Conservation (phyloP, 2,113 vertebrate genomes). For the Tychaedon coryphoeus region DNA sequence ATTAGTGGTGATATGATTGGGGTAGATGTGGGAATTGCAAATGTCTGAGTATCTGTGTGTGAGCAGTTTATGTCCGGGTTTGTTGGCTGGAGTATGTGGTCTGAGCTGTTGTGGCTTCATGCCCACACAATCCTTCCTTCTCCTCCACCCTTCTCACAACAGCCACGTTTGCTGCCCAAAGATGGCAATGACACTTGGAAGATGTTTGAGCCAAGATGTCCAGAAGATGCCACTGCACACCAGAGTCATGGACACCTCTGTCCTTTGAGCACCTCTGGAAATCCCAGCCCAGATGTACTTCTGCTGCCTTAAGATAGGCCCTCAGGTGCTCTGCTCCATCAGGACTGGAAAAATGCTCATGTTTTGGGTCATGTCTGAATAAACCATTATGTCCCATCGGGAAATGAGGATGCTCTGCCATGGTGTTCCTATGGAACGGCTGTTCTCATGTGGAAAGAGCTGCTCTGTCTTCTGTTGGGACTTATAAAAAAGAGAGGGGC, state of each 20-base stretch:
- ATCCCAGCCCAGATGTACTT: not conserved
- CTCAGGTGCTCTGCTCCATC: not conserved
- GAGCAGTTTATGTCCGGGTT: not conserved
- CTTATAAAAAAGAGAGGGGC: not conserved
- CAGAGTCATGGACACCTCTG: rapidly evolving
- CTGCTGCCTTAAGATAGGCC: not conserved
- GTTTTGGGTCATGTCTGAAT: not conserved
- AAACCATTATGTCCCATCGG: rapidly evolving
- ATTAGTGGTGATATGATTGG: rapidly evolving
- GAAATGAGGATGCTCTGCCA: not conserved
- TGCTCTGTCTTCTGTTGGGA: not conserved
- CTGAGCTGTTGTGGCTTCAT: not conserved
- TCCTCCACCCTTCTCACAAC: not conserved
- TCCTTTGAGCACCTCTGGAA: not conserved
- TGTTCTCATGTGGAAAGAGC: rapidly evolving
- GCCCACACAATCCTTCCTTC: not conserved
- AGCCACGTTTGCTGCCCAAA: rapidly evolving
- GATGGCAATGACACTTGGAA: not conserved
- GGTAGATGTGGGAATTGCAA: not conserved
- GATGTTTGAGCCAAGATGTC: no score
- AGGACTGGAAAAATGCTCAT: no score
- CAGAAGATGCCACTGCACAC: not conserved
- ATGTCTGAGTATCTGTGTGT: not conserved
- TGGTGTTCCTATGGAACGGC: rapidly evolving
- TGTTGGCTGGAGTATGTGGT: not conserved